phyloP scores from a whole-genome alignment of 2,113 vertebrate genomes.

The Pachycephala philippinensis region DNA sequence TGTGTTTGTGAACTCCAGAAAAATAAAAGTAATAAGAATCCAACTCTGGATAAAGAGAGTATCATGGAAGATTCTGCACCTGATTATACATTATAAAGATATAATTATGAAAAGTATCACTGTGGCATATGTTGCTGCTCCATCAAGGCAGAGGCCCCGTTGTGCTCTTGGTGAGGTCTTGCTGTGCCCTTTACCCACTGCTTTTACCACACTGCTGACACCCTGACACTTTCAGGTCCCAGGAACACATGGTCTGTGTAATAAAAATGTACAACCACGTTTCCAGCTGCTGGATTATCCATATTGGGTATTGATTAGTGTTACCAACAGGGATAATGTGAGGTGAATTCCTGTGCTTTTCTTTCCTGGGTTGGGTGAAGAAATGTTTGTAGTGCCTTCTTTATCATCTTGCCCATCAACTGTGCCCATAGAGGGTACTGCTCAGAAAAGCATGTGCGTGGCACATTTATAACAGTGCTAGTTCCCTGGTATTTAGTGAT shows the following conservation, averaged over 20 bases:
- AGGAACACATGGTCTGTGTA: not conserved
- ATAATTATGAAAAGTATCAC: not conserved
- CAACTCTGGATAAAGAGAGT: not conserved
- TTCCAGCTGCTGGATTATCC: not conserved
- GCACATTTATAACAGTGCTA: not conserved
- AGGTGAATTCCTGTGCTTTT: not conserved
- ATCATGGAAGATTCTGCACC: not conserved
- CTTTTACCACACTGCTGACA: not conserved
- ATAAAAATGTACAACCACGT: not conserved
- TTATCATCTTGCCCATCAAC: not conserved
- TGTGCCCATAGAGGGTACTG: not conserved
- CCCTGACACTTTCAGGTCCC: not conserved
- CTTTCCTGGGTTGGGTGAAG: not conserved
- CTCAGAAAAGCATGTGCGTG: not conserved
- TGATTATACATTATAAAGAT: not conserved
- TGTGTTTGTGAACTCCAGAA: not conserved
- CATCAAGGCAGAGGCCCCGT: not conserved
- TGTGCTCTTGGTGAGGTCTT: not conserved
- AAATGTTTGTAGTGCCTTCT: not conserved
- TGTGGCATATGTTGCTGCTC: not conserved
- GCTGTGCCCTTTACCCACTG: not conserved
- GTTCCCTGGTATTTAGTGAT: not conserved
- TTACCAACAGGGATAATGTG: not conserved
- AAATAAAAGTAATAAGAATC: not conserved
- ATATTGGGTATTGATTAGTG: not conserved